Evolutionary conservation across 2,888 invertebrate species (phyloP), one percentile per base, ranked within the genome.

Genomic region (Plagiodera versicolora): DNA sequence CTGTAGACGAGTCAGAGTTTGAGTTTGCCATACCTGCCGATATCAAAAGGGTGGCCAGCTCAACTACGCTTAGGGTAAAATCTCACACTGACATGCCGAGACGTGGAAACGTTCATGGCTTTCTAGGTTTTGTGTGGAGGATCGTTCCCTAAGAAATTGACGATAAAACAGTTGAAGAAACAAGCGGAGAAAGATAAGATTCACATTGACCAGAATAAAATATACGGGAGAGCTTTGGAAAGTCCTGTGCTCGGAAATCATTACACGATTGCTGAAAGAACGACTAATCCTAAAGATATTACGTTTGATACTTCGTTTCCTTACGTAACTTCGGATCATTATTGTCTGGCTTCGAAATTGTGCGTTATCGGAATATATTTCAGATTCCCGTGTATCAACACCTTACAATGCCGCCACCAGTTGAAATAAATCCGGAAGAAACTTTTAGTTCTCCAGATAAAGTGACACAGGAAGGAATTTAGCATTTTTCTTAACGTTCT

Each of bases 41-140:
- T 76, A 85, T 94, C 8, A 82, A 83, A 68, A 86, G 89, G 75
- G 84, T 87, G 19, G 89, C 88, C 63, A 92, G 92, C 71, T 90
- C 86, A 53, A 90, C 90, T 17, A 92, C 92, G 0, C 82, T 91
- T 56, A 89, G 90, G 81, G 92, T 89, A 76, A 69, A 1, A 18
- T 45, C 16, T 45, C 11, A n/a, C n/a, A n/a, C n/a, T n/a, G n/a
- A n/a, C n/a, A n/a, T n/a, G n/a, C n/a, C n/a, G n/a, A n/a, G n/a
- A n/a, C n/a, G n/a, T n/a, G n/a, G n/a, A n/a, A n/a, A n/a, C n/a
- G n/a, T n/a, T n/a, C n/a, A 45, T 45, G 10, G n/a, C 16, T 9
- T 16, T 39, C n/a, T 16, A 79, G 79, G 79, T 79, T n/a, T 67
- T 79, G 30, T 63, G 69, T 57, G 79, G 78, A 18, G 77, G 78